Evolutionary conservation across 2,113 vertebrate species (phyloP), one percentile per base, ranked within the genome.

Genomic region (Emydocephalus ijimae): DNA sequence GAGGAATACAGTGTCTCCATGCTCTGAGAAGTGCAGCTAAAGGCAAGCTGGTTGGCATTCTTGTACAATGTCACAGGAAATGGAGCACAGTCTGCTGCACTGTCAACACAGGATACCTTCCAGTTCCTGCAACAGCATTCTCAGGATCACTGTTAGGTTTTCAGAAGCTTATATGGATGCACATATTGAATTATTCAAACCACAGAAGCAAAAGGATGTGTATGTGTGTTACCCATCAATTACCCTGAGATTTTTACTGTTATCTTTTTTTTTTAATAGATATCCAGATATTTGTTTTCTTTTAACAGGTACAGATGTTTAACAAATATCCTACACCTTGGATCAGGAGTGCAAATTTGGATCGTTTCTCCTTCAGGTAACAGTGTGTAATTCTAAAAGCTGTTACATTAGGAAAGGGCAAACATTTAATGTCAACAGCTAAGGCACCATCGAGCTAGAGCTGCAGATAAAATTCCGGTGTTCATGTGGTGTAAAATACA

Each of bases 361-460:
- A 87, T 54, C 24, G 90, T 95, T 64, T 55, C 56, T 45, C 26
- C 90, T 91, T 48, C 93, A 91, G 9, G 85, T 52, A 87, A 88
- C 1, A 5, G 21, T 4, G 87, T 45, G 4, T 52, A 64, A 87
- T 88, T 91, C 34, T 59, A 89, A 91, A 57, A 92, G 85, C 89
- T 94, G 94, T 94, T 57, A 92, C 92, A 92, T 91, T 94, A 92
- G 92, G 85, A 81, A 20, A 18, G 87, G 89, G 55, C 90, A 95
- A 96, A 96, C 91, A 23, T 18, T 95, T 92, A 89, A 91, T 85
- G 0, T 95, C 39, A 90, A 88, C 96, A 81, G 81, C 90, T 21
- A 95, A 52, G 56, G 88, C 69, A 96, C 7, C 34, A 21, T 21
- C 8, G 85, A 91, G 92, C 93, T 29, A 56, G 88, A 93, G 93